These are phyloP conservation scores for Hyles euphorbiae DNA, from an alignment of 1,140 invertebrate genomes.

Conservation along the genomic window DNA sequence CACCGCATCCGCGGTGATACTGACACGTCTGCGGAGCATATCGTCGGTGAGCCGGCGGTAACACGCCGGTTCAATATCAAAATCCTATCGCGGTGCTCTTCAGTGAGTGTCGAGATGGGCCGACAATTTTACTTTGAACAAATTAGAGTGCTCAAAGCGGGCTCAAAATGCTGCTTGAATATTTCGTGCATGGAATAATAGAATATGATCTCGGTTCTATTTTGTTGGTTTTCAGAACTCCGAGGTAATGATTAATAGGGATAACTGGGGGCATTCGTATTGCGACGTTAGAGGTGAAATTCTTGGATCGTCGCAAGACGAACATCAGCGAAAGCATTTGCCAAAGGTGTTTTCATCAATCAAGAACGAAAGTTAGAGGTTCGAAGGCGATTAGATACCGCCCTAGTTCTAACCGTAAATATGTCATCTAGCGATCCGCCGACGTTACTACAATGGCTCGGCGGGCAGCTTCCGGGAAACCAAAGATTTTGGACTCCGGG, in stretches of 20 bases:
- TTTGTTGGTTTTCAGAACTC: slow-evolving; percentile 82
- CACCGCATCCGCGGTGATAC: slow-evolving; percentile 75
- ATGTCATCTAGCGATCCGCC: slow-evolving; percentile 86
- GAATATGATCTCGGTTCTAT: slow-evolving; percentile 89
- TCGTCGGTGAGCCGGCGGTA: slow-evolving; percentile 60
- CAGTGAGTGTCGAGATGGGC: slow-evolving; percentile 78
- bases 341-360: slow-evolving; percentile 90
- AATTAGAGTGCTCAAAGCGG: slow-evolving; percentile 91
- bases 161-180: slow-evolving; percentile 81
- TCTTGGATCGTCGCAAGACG: slow-evolving; percentile 88
- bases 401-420: slow-evolving; percentile 92
- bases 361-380: slow-evolving; percentile 90
- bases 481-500: slow-evolving; percentile 91
- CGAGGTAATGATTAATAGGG: slow-evolving; percentile 89
- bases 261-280: slow-evolving; percentile 85
- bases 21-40: slow-evolving; percentile 68
- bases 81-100: slow-evolving; percentile 78
- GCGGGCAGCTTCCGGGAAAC: slow-evolving; percentile 80
- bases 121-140: slow-evolving; percentile 87
- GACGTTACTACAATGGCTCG: slow-evolving; percentile 77
- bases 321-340: slow-evolving; percentile 86
- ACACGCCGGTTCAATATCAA: slow-evolving; percentile 62
- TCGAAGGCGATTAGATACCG: slow-evolving; percentile 90
- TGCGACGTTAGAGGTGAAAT: slow-evolving; percentile 86
- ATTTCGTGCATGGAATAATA: slow-evolving; percentile 88